These are phyloP conservation scores for Rhodophaea formosa DNA, from an alignment of 2,888 invertebrate genomes.

Conservation along the genomic window DNA sequence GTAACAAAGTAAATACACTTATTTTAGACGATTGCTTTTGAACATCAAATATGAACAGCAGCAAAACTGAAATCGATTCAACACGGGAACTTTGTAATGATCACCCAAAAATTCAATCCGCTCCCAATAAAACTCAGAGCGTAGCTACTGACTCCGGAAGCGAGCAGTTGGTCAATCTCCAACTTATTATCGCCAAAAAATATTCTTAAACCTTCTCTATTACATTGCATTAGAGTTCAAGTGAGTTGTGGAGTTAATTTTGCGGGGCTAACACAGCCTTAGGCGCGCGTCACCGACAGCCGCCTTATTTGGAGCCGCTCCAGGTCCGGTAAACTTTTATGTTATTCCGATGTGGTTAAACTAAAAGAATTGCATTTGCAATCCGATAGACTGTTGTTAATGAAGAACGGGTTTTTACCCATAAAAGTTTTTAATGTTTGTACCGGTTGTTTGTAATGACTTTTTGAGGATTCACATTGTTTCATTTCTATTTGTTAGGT, in stretches of 20 bases:
- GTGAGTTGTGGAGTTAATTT: conserved; percentile 35
- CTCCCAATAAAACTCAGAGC: conserved; percentile 61
- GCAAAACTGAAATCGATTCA: background rate
- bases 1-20: too few species aligned
- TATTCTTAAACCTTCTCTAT: conserved; percentile 45
- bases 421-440: conserved; percentile 16
- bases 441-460: conserved; percentile 14
- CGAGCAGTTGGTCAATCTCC: conserved; percentile 53
- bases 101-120: conserved; percentile 65
- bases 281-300: conserved; percentile 72
- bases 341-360: conserved; percentile 73
- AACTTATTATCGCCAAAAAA: conserved; percentile 30
- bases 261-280: conserved; percentile 43
- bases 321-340: conserved; percentile 73
- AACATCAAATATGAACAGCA: background rate
- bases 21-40: too few species aligned
- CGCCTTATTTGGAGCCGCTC: conserved; percentile 77
- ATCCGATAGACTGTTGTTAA: conserved; percentile 38
- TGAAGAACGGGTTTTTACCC: conserved; percentile 23
- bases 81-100: conserved; percentile 48
- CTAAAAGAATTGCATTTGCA: conserved; percentile 55
- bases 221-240: conserved; percentile 32
- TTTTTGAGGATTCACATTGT: conserved; percentile 6
- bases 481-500: conserved; percentile 5
- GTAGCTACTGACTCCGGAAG: conserved; percentile 61